Evolutionary conservation across 2,888 invertebrate species (phyloP), one percentile per base, ranked within the genome.

Genomic region (Drosophila fungiperda): DNA sequence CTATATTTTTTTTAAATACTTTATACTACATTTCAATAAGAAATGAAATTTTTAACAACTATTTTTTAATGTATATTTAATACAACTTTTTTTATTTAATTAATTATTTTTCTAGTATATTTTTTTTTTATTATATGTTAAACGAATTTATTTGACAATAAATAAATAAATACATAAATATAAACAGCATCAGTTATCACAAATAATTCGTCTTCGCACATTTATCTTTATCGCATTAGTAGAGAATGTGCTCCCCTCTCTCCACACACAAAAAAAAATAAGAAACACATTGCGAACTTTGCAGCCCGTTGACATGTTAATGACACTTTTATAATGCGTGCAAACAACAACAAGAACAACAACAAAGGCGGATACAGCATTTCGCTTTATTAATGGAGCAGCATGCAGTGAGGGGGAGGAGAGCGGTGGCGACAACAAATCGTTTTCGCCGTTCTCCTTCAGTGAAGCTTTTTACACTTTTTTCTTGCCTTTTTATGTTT

Each of bases 251-350:
- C n/a, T 11, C 17, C 17, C 33, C 17, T 5, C 6, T 26, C 29
- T 8, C 52, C 48, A 35, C 45, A 45, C 45, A 23, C 23, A 5
- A 23, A 57, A 64, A 60, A 20, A 59, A 64, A 60, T 61, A 53
- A 55, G 63, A 72, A 67, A 50, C 49, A 68, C 60, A 74, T 68
- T 54, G 55, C 69, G 82, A 86, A 87, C 89, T 83, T 81, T 73
- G 69, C 70, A 78, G 68, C 74, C 71, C 76, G 90, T 80, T 90
- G 87, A 88, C 87, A 87, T 90, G 87, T 90, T 87, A 90, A 90
- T 88, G 90, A 88, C 87, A 87, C 78, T 87, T 88, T 88, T 83
- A 82, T 85, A 88, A 86, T 81, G 75, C 74, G 80, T 82, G 69
- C 68, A 60, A 76, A 55, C 68, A 78, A 63, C 36, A 66, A 64